Evolutionary conservation across 2,113 vertebrate species (phyloP).

Genomic region (Clarias batrachus): DNA sequence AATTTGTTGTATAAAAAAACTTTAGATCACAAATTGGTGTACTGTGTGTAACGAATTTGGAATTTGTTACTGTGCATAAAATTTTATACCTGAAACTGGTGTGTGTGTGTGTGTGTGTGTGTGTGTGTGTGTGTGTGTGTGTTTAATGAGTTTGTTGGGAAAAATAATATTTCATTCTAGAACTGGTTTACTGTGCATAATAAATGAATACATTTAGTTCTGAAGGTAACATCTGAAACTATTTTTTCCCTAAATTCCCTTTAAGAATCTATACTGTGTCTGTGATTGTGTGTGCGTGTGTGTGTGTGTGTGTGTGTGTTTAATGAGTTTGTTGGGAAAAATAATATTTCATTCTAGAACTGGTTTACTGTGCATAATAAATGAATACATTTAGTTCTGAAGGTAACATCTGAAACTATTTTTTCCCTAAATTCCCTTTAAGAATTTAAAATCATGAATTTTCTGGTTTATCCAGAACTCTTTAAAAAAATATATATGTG

Average conservation of each 20-base stretch:
- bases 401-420: not conserved
- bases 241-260: not conserved
- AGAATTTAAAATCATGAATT: not conserved
- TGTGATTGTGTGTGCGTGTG: too few species aligned
- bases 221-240: not conserved
- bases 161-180: too few species aligned
- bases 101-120: not conserved
- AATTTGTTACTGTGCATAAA: not conserved
- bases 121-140: too few species aligned
- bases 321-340: too few species aligned
- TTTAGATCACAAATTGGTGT: not conserved
- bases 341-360: not conserved
- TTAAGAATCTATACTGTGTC: too few species aligned
- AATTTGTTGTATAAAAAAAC: not conserved
- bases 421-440: not conserved
- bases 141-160: not conserved
- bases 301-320: not conserved
- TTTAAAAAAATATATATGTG: not conserved
- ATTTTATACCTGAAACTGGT: not conserved
- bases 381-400: not conserved
- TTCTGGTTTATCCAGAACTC: not conserved
- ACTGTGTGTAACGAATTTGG: not conserved
- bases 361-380: not conserved
- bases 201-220: not conserved
- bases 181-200: not conserved